Evolutionary conservation across 2,888 invertebrate genomes (phyloP), one percentile per base, ranked within the genome.

Genomic region (Netelia melanura): DNA sequence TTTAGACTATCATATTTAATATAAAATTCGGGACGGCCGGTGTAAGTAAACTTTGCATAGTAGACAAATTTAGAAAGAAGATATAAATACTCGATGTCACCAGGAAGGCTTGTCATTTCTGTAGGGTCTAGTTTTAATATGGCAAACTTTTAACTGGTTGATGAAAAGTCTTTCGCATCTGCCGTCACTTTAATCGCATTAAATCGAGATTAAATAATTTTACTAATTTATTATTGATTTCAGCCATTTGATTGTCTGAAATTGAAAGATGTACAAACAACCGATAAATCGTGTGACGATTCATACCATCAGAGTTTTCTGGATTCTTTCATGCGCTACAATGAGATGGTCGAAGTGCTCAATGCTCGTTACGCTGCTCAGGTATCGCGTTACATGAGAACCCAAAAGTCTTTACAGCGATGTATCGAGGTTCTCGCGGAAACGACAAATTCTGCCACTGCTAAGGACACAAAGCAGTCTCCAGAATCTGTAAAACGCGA

Each of bases 371-470:
- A 90, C 74, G 61, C 87, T 9, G 68, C 76, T 3, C 91, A 92
- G 77, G 84, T 88, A n/a, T 81, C 86, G 8, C 90, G 89, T 14
- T 90, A 87, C 74, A 82, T 87, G 5, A 23, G 21, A 8, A 87
- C 91, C 21, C 91, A 91, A 79, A 87, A 91, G 68, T 87, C 79
- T 71, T 72, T 92, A 25, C 89, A 89, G 56, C 87, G 89, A 54
- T 88, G 90, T 43, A 86, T 81, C 30, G 87, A 90, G n/a, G 87
- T 90, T 3, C 78, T 91, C 17, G 77, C 88, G 14, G 74, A 86
- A 1, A 67, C 74, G 17, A 0, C 44, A 0, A 48, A 23, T 14
- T 5, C 56, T 2, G 23, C 74, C 9, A 56, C 23, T 2, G 3
- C 38, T 17, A 56, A 65, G 17, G 58, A 81, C 54, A 58, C 77